Percentiles rank a stretch among this genome's conserved stretches.
Evolutionary conservation across 2,888 invertebrate species (phyloP).

Genomic region (Carcina quercana): DNA sequence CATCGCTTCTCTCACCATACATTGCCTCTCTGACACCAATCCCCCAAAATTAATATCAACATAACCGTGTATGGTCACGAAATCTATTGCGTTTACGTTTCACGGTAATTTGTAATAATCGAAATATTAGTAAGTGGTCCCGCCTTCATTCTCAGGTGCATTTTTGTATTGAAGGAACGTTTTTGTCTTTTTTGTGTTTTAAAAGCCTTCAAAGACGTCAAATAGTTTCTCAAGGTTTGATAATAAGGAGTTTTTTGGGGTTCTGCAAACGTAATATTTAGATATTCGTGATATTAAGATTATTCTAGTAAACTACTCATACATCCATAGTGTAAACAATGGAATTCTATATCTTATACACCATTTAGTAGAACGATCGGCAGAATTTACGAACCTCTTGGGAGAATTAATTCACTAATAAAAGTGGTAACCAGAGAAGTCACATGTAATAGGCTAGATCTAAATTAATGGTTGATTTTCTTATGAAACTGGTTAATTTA

Average conservation of each 20-base stretch:
- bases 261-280: too few relatives aligned
- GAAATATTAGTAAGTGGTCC: slow-evolving; percentile 69
- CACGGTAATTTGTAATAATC: slow-evolving; percentile 58
- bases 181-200: slow-evolving; percentile 63
- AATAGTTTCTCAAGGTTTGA: slow-evolving; percentile 60
- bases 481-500: too few relatives aligned
- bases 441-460: not conserved
- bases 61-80: too few relatives aligned
- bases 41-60: too few relatives aligned
- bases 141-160: slow-evolving; percentile 74
- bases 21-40: slow-evolving; percentile 20
- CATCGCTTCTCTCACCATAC: slow-evolving; percentile 17
- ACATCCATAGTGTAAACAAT: too few relatives aligned
- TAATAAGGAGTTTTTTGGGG: slow-evolving; percentile 47
- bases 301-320: too few relatives aligned
- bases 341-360: too few relatives aligned
- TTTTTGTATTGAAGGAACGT: slow-evolving; percentile 69
- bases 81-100: slow-evolving; percentile 19
- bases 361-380: too few relatives aligned
- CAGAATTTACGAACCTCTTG: too few relatives aligned
- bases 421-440: not conserved
- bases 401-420: too few relatives aligned
- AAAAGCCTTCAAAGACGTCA: slow-evolving; percentile 50
- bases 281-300: too few relatives aligned
- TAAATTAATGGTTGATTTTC: too few relatives aligned